Percentiles rank a stretch among this genome's conserved stretches.
These are phyloP conservation scores for Lepidocolaptes lacrymiger DNA, from an alignment of 2,797 vertebrate genomes.

Conservation along the genomic window DNA sequence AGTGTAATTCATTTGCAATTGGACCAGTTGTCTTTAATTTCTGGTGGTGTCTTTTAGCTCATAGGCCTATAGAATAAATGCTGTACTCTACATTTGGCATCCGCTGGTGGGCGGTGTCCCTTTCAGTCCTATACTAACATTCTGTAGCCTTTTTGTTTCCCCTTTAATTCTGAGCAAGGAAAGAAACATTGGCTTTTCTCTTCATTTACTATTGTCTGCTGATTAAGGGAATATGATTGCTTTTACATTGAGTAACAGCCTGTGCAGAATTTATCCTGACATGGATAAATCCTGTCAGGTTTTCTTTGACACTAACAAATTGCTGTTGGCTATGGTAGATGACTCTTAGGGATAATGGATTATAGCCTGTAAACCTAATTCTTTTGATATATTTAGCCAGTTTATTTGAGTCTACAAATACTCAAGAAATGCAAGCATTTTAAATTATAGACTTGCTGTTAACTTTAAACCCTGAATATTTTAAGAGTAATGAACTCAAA, in stretches of 20 bases:
- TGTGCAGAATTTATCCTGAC: background rate
- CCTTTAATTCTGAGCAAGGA: background rate
- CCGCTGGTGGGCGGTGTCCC: background rate
- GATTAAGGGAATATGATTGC: background rate
- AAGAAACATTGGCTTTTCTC: background rate
- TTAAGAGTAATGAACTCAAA: background rate
- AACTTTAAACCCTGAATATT: background rate
- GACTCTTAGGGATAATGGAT: background rate
- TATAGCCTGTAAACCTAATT: background rate
- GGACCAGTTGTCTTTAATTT: background rate
- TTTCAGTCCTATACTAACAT: background rate
- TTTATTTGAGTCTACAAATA: background rate
- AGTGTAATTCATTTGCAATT: background rate
- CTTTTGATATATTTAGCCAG: background rate
- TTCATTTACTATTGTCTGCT: background rate
- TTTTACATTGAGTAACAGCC: conserved; percentile 9
- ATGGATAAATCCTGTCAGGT: background rate
- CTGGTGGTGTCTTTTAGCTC: background rate
- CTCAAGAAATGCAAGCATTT: background rate
- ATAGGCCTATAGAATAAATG: background rate
- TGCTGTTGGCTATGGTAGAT: background rate
- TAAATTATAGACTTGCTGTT: background rate
- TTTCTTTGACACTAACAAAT: conserved; percentile 14
- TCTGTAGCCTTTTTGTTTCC: background rate
- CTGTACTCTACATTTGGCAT: background rate